Evolutionary conservation across 2,797 vertebrate species (phyloP), one percentile per base, ranked within the genome.

Genomic region (Australoheros facetus): DNA sequence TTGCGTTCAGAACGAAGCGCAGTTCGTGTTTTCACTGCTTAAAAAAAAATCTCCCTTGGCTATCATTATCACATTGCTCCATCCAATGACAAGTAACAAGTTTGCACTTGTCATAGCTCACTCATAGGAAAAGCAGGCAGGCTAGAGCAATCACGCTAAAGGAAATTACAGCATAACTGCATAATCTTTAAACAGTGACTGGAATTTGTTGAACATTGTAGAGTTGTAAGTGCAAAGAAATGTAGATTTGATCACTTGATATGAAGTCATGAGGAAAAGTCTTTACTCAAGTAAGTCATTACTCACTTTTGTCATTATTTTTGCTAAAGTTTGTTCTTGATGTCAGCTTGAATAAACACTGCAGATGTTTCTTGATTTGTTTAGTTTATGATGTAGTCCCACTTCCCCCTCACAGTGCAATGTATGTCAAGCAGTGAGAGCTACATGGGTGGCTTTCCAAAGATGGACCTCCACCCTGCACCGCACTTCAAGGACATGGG

Each of bases 281-380:
- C 39, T 42, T 19, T 42, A 48, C 9, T 66, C 16, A 48, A 39
- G 9, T 48, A 30, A 51, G 17, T 1, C 17, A 16, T 5, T 13
- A 64, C 32, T 75, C 48, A 19, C 72, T 85, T 55, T 53, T 72
- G 57, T 81, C 82, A 78, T 71, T 17, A 57, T 55, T 81, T 80
- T 83, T 37, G 23, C 34, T 60, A 3, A 2, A 69, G 78, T 73
- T 86, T 89, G 87, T 62, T 85, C 84, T 89, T 92, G 88, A 89
- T 76, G 83, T 82, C 39, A 7, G 73, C 79, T 72, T 53, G 84
- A 78, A 72, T 88, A 92, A 93, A 92, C 87, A 92, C 19, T 48
- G 51, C 76, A 66, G 69, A n/a, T 80, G 85, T 90, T 90, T 89
- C 91, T 90, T 86, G 81, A 85, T 93, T 89, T 90, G 90, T 93